Evolutionary conservation across 2,113 vertebrate species (phyloP), one percentile per base, ranked within the genome.

Genomic region (Leptocoma aspasia): DNA sequence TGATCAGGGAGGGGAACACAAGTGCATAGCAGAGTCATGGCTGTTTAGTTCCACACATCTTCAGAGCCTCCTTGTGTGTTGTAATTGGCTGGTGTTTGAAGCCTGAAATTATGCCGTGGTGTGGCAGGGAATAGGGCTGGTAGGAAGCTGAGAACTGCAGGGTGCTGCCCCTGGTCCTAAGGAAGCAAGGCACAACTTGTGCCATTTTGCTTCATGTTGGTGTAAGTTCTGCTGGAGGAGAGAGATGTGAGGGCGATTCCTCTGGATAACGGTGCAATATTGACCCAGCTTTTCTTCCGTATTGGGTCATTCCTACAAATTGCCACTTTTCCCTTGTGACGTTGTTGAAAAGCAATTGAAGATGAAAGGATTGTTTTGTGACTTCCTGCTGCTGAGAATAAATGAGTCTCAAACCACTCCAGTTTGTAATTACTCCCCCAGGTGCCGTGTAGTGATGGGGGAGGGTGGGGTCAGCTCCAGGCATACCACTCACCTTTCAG

Each of bases 311-410:
- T 92, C 90, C 70, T 69, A 77, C 13, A 63, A 94, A 94, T 93
- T 96, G 85, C 92, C 93, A 80, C 76, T 79, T 95, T 92, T 71
- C 93, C 95, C 93, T 95, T 92, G 84, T 84, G 84, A 82, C 91
- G 64, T 69, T 91, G 70, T 75, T 92, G 92, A 89, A 93, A 95
- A 92, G 85, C 90, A 85, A 82, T 80, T 89, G 90, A 84, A 97
- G 91, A 91, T 84, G 59, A 95, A 96, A 90, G 93, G 89, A 89
- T 96, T 88, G 80, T 95, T 96, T 92, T 28, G 14, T 70, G 63
- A 94, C 94, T 97, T 97, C 88, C 92, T 98, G 96, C 97, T 97
- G 96, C 97, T 97, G 97, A 98, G 96, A 97, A 94, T 96, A 95
- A 97, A 97, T 94, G 19, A 18, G 97, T 95, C 89, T 94, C 70